Conservation (phyloP, 2,797 vertebrate species). For the Chromobotia macracanthus region DNA sequence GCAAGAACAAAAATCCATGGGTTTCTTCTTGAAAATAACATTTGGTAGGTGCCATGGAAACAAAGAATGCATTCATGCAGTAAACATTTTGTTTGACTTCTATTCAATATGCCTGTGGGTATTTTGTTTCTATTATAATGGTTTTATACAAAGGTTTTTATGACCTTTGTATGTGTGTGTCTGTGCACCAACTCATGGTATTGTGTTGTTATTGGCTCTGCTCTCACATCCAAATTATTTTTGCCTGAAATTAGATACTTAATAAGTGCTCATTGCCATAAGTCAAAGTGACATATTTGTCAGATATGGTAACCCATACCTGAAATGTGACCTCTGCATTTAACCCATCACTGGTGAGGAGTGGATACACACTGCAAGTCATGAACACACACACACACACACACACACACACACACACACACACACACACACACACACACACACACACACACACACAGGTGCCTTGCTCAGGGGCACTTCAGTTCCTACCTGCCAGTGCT, state of each 20-base stretch:
- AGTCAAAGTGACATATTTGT: too few relatives aligned
- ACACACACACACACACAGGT: too few relatives aligned
- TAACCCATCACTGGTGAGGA: too few relatives aligned
- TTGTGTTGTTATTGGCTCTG: constrained; percentile 24
- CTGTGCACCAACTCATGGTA: neutral
- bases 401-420: too few relatives aligned
- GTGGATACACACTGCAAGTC: too few relatives aligned
- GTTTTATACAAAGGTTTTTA: constrained; percentile 2
- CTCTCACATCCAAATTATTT: constrained; percentile 24
- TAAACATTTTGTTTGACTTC: constrained; percentile 9
- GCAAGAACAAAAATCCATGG: neutral
- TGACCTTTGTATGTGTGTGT: constrained; percentile 9
- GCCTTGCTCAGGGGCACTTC: too few relatives aligned
- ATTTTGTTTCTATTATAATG: constrained; percentile 21
- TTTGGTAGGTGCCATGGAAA: constrained; percentile 32
- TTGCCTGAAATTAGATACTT: constrained; percentile 28
- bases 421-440: too few relatives aligned
- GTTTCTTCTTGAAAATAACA: constrained; percentile 7
- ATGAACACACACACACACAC: too few relatives aligned
- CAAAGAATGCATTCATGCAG: constrained; percentile 15
- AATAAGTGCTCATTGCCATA: constrained; percentile 42
- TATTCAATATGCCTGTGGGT: constrained; percentile 7
- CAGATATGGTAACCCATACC: too few relatives aligned
- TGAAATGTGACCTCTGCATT: too few relatives aligned
- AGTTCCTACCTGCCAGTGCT: too few relatives aligned